Conservation (phyloP, 2,888 invertebrate genomes). For the Pristionchus japonicus region DNA sequence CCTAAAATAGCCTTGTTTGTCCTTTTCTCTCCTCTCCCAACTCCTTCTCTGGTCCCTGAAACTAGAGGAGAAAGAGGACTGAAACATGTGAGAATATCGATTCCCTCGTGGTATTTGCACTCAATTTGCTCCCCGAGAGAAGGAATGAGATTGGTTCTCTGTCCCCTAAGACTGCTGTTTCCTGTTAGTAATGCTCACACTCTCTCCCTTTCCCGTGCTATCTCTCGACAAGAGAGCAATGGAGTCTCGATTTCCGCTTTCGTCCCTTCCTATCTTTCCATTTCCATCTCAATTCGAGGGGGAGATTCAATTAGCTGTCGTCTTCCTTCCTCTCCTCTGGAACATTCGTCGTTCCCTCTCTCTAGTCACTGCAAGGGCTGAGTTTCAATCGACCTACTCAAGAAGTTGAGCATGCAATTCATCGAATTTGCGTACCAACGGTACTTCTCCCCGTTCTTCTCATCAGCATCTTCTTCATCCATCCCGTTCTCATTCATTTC, state of each 20-base stretch:
- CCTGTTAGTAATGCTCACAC: not conserved
- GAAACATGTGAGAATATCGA: not conserved
- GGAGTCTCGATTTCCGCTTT: not conserved
- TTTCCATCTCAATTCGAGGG: not conserved
- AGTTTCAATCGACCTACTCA: not conserved
- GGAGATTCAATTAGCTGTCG: slow-evolving; percentile 7
- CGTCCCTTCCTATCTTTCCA: not conserved
- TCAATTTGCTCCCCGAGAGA: not conserved
- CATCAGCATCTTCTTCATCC: not conserved
- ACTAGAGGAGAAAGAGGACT: not conserved
- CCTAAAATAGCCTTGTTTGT: not conserved
- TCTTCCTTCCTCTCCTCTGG: not conserved
- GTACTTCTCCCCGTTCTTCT: not conserved
- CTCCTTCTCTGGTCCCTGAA: not conserved
- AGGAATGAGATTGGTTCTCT: slow-evolving; percentile 11
- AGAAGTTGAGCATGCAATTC: not conserved
- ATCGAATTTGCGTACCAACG: not conserved
- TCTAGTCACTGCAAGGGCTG: not conserved
- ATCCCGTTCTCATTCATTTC: not conserved
- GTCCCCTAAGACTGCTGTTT: not conserved
- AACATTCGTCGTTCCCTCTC: not conserved
- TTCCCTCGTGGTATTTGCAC: not conserved
- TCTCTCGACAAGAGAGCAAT: not conserved
- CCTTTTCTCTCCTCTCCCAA: not conserved
- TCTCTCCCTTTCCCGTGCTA: slow-evolving; percentile 7